Percentiles rank a stretch among this genome's conserved stretches.
phyloP scores from a whole-genome alignment of 2,888 invertebrate genomes.

The Barypeithes pellucidus region DNA sequence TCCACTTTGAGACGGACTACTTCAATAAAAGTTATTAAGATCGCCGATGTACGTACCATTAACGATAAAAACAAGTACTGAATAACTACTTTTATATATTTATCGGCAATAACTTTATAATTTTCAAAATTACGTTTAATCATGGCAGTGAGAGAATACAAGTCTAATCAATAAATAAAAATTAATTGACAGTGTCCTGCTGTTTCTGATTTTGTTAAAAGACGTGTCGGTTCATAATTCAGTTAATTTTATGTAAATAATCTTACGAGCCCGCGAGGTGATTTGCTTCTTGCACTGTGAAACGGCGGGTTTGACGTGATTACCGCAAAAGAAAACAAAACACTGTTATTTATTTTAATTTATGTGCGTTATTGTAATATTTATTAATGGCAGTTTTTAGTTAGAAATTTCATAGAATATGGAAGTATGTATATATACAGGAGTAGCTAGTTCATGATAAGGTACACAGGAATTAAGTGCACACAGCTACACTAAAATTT shows the following conservation, averaged over 20 bases:
- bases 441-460: too few species aligned
- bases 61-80: slow-evolving; percentile 4
- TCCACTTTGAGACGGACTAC: too few species aligned
- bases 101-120: slow-evolving; percentile 26
- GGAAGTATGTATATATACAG: too few species aligned
- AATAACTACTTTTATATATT: slow-evolving; percentile 16
- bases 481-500: too few species aligned
- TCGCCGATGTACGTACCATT: too few species aligned
- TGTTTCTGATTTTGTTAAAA: slow-evolving; percentile 56
- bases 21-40: too few species aligned
- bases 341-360: neutral
- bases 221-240: slow-evolving; percentile 55
- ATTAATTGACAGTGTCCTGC: slow-evolving; percentile 58
- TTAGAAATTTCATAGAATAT: too few species aligned
- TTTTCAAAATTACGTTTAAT: slow-evolving; percentile 31
- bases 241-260: slow-evolving; percentile 58
- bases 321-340: slow-evolving; percentile 25
- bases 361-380: neutral
- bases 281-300: slow-evolving; percentile 44
- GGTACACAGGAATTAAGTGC: too few species aligned
- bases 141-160: slow-evolving; percentile 49
- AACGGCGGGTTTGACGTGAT: slow-evolving; percentile 13
- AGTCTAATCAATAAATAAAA: slow-evolving; percentile 55
- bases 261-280: slow-evolving; percentile 28
- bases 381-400: neutral